Conservation (phyloP, 2,797 vertebrate genomes). For the Phrynocephalus vlangalii region DNA sequence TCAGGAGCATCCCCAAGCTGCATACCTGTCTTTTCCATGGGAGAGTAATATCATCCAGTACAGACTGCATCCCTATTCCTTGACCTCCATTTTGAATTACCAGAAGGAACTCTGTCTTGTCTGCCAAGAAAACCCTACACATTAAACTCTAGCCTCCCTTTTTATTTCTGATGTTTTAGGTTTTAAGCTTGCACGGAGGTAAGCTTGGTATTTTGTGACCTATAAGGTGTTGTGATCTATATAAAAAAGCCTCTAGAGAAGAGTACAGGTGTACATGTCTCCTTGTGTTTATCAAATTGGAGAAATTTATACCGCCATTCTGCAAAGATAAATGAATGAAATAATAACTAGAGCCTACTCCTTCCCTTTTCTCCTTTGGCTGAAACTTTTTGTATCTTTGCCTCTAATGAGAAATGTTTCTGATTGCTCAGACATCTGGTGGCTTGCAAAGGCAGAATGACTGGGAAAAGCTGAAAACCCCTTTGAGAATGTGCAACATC, state of each 20-base stretch:
- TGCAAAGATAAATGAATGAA: neutral
- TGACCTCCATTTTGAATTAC: no score
- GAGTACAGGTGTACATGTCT: neutral
- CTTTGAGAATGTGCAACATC: constrained; percentile 73
- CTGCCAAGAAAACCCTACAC: neutral
- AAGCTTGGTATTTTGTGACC: constrained; percentile 9
- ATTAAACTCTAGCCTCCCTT: no score
- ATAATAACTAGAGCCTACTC: neutral
- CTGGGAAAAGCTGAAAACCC: constrained; percentile 70
- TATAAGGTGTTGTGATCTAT: neutral
- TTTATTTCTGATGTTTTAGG: neutral
- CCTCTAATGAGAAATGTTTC: constrained; percentile 52
- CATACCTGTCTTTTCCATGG: no score
- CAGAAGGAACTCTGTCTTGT: no score
- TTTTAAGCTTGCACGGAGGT: neutral
- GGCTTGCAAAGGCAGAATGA: constrained; percentile 66
- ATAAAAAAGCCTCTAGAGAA: neutral
- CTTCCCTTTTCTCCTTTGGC: constrained; percentile 34
- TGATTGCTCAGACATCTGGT: constrained; percentile 69
- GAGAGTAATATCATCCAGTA: no score
- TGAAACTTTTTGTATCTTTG: constrained; percentile 53
- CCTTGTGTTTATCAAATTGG: constrained; percentile 32
- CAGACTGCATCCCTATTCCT: no score
- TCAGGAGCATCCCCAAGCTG: no score
- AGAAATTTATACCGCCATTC: constrained; percentile 18